phyloP scores from a whole-genome alignment of 2,888 invertebrate genomes.

The Nephrotoma flavescens region DNA sequence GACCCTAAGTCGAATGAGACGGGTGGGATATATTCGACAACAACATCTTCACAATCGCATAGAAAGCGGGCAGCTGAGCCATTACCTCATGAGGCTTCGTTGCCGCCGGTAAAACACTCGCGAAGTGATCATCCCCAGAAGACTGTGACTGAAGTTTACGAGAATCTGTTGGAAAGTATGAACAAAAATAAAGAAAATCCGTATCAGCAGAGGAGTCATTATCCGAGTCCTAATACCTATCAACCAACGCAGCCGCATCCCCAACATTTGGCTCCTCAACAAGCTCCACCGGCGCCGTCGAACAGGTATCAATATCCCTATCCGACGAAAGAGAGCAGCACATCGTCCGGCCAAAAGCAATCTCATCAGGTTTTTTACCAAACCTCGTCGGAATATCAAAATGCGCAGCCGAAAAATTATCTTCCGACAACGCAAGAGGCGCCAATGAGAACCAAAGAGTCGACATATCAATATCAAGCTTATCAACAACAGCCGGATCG shows the following conservation, averaged over 20 bases:
- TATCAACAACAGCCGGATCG: neutral
- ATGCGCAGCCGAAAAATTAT: neutral
- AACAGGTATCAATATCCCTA: neutral
- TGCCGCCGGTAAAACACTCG: constrained; percentile 11
- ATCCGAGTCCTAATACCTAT: neutral
- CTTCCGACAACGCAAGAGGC: neutral
- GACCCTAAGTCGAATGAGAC: neutral
- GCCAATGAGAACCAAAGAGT: neutral
- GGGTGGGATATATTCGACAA: neutral
- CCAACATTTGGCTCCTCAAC: neutral
- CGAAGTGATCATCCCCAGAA: neutral
- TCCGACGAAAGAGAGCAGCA: neutral
- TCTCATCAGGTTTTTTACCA: constrained; percentile 3
- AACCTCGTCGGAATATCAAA: neutral
- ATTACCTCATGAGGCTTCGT: constrained; percentile 6
- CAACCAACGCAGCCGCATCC: neutral
- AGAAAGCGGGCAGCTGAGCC: constrained; percentile 17
- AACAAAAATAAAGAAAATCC: neutral
- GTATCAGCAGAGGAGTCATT: neutral
- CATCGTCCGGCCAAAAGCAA: constrained; percentile 8
- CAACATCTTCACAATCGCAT: constrained; percentile 7
- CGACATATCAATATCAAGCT: neutral
- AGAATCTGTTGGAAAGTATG: neutral
- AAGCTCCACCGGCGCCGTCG: neutral
- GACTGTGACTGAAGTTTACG: neutral